Conservation (phyloP, 2,888 invertebrate species). For the Heliconius sara region DNA sequence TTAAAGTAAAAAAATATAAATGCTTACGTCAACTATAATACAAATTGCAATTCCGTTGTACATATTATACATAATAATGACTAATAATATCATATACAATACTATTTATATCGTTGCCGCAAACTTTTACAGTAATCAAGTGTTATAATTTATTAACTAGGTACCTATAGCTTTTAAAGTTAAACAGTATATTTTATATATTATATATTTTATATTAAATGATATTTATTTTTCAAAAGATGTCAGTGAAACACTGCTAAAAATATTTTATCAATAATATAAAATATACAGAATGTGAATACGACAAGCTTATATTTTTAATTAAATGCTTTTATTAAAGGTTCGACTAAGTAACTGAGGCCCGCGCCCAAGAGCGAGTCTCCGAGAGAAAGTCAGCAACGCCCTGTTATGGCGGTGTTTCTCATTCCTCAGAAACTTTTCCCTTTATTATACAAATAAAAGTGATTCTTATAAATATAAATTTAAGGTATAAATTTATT, state of each 20-base stretch:
- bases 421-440: conserved; percentile 74
- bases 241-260: neutral
- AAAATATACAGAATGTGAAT: neutral
- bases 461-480: conserved; percentile 23
- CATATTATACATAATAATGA: no score
- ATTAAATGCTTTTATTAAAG: conserved; percentile 41
- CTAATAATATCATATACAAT: no score
- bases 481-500: neutral
- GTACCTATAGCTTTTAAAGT: no score
- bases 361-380: conserved; percentile 61
- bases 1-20: neutral
- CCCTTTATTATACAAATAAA: conserved; percentile 70
- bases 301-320: conserved; percentile 12
- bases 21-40: neutral
- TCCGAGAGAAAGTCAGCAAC: conserved; percentile 73
- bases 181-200: no score
- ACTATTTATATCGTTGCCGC: no score
- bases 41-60: neutral
- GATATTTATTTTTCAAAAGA: no score
- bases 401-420: conserved; percentile 78
- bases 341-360: conserved; percentile 52
- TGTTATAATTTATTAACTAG: no score
- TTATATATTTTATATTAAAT: no score
- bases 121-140: no score
- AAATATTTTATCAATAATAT: neutral